A percentile compares a stretch with the other conserved stretches of the same genome.
Evolutionary conservation across 2,113 vertebrate genomes (phyloP).

Genomic region (Toxotes jaculatrix): DNA sequence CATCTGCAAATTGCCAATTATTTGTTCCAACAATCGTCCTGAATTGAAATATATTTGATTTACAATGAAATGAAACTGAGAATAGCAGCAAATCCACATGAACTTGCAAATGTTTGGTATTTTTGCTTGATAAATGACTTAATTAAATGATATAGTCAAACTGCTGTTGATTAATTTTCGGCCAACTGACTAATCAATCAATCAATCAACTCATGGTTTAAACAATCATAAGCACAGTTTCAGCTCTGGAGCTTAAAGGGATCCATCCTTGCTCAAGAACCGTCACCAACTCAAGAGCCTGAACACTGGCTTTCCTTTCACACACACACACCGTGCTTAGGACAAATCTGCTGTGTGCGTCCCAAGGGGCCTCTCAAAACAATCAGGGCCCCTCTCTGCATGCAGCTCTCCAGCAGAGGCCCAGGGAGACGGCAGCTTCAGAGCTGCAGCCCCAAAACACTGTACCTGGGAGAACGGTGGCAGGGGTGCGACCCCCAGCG

Average conservation of each 20-base stretch:
- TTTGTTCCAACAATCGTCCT: neutral
- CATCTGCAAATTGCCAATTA: neutral
- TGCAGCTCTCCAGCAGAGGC: slow-evolving; percentile 2
- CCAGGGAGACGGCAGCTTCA: neutral
- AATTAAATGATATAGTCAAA: neutral
- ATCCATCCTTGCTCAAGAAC: neutral
- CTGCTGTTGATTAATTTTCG: neutral
- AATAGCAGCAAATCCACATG: neutral
- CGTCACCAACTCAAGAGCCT: neutral
- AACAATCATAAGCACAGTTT: neutral
- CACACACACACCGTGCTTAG: neutral
- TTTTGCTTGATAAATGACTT: neutral
- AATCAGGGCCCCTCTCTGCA: slow-evolving; percentile 19
- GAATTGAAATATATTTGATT: neutral
- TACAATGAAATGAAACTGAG: neutral
- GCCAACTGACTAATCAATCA: neutral
- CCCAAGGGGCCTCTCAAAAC: slow-evolving; percentile 24
- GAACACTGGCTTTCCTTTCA: neutral
- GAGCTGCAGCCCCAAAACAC: slow-evolving; percentile 50
- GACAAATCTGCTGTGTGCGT: neutral
- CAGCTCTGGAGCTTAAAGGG: neutral
- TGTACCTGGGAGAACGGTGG: slow-evolving; percentile 43
- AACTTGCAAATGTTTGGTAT: neutral
- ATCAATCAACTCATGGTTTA: neutral
- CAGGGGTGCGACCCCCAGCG: slow-evolving; percentile 16